Conservation (phyloP, 2,888 invertebrate species). For the Ophion ventricosus region DNA sequence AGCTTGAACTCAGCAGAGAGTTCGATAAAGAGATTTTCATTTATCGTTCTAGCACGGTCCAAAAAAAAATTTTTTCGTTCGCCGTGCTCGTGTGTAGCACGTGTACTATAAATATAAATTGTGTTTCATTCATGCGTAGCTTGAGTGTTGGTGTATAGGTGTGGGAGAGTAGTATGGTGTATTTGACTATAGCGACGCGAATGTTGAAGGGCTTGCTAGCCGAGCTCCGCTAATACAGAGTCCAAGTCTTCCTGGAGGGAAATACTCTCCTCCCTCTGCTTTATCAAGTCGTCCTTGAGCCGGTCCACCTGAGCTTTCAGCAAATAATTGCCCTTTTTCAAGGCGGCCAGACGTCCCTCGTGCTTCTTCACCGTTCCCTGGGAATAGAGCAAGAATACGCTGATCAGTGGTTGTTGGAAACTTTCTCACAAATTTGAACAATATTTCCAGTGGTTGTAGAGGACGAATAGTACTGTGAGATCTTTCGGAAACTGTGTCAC, state of each 20-base stretch:
- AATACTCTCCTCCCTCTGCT: constrained; percentile 91
- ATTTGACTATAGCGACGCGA: constrained; percentile 36
- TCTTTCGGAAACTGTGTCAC: no score
- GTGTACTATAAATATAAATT: constrained; percentile 27
- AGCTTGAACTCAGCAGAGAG: background rate
- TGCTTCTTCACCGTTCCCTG: constrained; percentile 87
- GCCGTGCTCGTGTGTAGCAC: constrained; percentile 5
- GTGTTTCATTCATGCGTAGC: background rate
- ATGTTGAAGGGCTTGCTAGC: constrained; percentile 83
- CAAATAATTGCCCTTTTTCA: constrained; percentile 95
- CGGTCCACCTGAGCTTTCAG: constrained; percentile 94
- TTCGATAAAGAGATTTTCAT: background rate
- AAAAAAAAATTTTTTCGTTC: background rate
- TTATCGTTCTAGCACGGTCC: background rate
- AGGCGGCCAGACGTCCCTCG: constrained; percentile 90
- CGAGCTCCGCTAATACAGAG: constrained; percentile 93
- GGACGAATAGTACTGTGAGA: no score
- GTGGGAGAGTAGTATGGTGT: constrained; percentile 51
- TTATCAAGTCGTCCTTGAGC: constrained; percentile 92
- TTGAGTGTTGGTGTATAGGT: constrained; percentile 41
- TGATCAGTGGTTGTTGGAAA: no score
- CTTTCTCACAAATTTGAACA: no score
- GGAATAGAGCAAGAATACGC: constrained; percentile 10
- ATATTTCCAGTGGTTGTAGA: no score
- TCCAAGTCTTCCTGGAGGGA: constrained; percentile 93